phyloP scores from a whole-genome alignment of 2,113 vertebrate species.

The Myotis brandtii region DNA sequence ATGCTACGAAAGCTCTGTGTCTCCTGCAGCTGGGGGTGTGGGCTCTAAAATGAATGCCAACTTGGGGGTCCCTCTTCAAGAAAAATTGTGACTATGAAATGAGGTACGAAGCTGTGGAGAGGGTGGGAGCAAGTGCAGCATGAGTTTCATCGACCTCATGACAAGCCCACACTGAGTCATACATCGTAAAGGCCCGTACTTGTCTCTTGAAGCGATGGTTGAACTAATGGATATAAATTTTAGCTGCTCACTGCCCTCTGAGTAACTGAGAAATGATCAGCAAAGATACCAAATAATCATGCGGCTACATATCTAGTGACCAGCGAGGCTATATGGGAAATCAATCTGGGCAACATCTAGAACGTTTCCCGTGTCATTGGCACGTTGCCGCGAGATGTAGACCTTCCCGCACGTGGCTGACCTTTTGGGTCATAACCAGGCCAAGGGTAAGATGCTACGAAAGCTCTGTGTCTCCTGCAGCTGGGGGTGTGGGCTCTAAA shows the following conservation, averaged over 20 bases:
- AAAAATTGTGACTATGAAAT: background rate
- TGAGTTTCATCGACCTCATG: too few species aligned
- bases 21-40: too few species aligned
- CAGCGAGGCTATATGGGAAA: background rate
- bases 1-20: too few species aligned
- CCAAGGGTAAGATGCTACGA: background rate
- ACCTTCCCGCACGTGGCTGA: rapidly evolving
- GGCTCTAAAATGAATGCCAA: too few species aligned
- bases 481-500: background rate
- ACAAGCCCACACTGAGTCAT: background rate
- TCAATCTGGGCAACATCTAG: background rate
- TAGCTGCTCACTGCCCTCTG: background rate
- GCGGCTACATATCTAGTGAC: background rate
- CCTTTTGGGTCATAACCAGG: background rate
- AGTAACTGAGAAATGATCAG: background rate
- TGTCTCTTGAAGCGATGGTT: background rate
- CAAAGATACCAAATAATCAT: background rate
- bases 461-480: background rate
- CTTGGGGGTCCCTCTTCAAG: background rate
- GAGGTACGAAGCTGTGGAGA: background rate
- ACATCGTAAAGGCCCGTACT: background rate
- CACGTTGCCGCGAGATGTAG: rapidly evolving
- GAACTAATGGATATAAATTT: background rate
- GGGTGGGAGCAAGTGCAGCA: background rate
- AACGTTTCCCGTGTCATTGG: background rate